Evolutionary conservation across 2,797 vertebrate species (phyloP).

Genomic region (Paramormyrops hopkinsi): DNA sequence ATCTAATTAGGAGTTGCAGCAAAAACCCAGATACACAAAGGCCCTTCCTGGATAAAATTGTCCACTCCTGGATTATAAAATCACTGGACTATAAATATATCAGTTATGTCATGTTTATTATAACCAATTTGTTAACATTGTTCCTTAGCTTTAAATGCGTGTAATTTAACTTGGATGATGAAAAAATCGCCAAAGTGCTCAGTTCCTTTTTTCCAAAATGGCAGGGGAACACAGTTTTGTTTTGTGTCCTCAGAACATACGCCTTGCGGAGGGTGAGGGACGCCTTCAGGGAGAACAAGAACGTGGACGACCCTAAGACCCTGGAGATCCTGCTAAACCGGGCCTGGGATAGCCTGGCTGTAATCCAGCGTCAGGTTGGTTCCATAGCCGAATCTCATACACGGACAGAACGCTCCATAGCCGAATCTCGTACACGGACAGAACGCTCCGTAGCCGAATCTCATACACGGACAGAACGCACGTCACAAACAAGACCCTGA

Average conservation of each 20-base stretch:
- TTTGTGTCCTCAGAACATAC: slow-evolving; percentile 58
- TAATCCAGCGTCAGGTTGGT: slow-evolving; percentile 72
- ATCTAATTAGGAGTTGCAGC: not conserved
- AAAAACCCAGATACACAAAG: not conserved
- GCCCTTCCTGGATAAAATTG: not conserved
- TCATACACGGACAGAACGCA: not conserved
- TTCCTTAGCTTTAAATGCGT: not conserved
- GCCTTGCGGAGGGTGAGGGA: slow-evolving; percentile 74
- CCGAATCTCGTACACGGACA: not conserved
- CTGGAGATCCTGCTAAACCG: slow-evolving; percentile 66
- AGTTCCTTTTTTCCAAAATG: not conserved
- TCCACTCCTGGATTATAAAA: not conserved
- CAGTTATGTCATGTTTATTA: not conserved
- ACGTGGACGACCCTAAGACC: slow-evolving; percentile 60
- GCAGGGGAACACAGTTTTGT: not conserved
- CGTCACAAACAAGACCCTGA: not conserved
- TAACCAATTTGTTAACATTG: not conserved
- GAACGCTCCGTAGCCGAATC: not conserved
- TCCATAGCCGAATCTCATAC: not conserved
- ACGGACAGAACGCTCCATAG: not conserved
- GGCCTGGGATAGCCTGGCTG: slow-evolving; percentile 62
- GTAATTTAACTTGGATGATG: not conserved
- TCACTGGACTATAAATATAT: not conserved
- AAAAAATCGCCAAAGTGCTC: not conserved
- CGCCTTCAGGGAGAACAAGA: slow-evolving; percentile 74